phyloP scores from a whole-genome alignment of 2,888 invertebrate genomes.

The Chymomyza fuscimana region DNA sequence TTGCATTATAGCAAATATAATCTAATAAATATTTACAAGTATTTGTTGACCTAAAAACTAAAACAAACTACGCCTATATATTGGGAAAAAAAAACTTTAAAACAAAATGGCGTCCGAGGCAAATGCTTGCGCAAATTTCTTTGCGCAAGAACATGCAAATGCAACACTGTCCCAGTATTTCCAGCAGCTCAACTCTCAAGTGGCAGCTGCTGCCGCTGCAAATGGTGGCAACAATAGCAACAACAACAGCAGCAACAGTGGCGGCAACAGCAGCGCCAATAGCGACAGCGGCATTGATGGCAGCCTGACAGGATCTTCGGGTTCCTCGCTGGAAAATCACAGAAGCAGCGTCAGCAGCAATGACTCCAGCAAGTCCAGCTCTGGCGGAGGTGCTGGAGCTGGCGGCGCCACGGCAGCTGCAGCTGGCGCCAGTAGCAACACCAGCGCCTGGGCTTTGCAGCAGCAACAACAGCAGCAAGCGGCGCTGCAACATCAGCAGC shows the following conservation, averaged over 20 bases:
- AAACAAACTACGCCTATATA: neutral
- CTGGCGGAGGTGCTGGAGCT: neutral
- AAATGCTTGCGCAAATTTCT: slow-evolving; percentile 75
- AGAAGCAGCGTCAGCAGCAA: slow-evolving; percentile 66
- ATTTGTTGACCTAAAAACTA: slow-evolving; percentile 52
- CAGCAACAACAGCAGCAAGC: slow-evolving; percentile 35
- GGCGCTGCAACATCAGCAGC: slow-evolving; percentile 42
- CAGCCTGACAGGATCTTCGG: slow-evolving; percentile 44
- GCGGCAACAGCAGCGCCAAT: slow-evolving; percentile 47
- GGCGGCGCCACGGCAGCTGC: slow-evolving; percentile 40
- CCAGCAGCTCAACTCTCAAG: slow-evolving; percentile 74
- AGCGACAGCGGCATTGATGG: slow-evolving; percentile 46
- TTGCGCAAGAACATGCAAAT: slow-evolving; percentile 74
- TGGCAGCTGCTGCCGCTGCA: slow-evolving; percentile 60
- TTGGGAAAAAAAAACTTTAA: neutral
- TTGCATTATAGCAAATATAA: slow-evolving; percentile 55
- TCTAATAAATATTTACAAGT: slow-evolving; percentile 56
- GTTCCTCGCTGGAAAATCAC: slow-evolving; percentile 50
- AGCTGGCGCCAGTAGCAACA: slow-evolving; percentile 51
- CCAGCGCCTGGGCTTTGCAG: slow-evolving; percentile 50
- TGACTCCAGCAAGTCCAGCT: slow-evolving; percentile 56
- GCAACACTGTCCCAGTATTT: slow-evolving; percentile 75
- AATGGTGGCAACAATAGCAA: slow-evolving; percentile 40
- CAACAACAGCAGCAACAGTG: slow-evolving; percentile 44
- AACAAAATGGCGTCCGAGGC: slow-evolving; percentile 62